These are phyloP conservation scores for Eupithecia centaureata DNA, from an alignment of 2,888 invertebrate genomes.

Conservation along the genomic window DNA sequence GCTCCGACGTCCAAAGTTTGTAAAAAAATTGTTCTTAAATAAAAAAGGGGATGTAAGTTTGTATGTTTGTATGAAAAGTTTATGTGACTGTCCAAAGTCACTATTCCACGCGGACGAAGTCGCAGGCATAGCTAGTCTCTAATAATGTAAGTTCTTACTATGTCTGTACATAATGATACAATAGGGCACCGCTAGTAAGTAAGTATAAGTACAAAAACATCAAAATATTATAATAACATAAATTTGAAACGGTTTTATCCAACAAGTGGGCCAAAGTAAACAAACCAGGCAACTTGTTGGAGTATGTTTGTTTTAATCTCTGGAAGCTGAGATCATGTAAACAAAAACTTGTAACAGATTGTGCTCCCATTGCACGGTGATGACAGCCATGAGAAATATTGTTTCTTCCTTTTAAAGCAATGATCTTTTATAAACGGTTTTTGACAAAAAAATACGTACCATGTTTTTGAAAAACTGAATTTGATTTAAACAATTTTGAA, in stretches of 20 bases:
- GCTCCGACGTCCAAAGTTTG: too few relatives aligned
- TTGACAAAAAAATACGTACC: background rate
- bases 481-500: too few relatives aligned
- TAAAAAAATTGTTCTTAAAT: too few relatives aligned
- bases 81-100: too few relatives aligned
- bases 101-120: too few relatives aligned
- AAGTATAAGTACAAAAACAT: slow-evolving; percentile 8
- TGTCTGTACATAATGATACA: too few relatives aligned
- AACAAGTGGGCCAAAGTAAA: slow-evolving; percentile 72
- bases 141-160: too few relatives aligned
- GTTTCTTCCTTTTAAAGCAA: slow-evolving; percentile 36
- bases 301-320: slow-evolving; percentile 63
- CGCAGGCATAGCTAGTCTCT: too few relatives aligned
- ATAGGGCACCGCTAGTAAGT: background rate
- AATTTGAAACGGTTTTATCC: slow-evolving; percentile 46
- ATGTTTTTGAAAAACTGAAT: background rate
- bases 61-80: too few relatives aligned
- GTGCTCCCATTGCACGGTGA: slow-evolving; percentile 58
- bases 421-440: slow-evolving; percentile 7
- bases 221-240: slow-evolving; percentile 46
- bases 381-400: slow-evolving; percentile 58
- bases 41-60: too few relatives aligned
- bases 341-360: slow-evolving; percentile 61
- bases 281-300: slow-evolving; percentile 52
- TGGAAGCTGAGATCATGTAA: slow-evolving; percentile 58